Percentiles rank a stretch among this genome's conserved stretches.
These are phyloP conservation scores for Flabesymbios commensalis DNA, from an alignment of 2,888 invertebrate species.

Conservation along the genomic window DNA sequence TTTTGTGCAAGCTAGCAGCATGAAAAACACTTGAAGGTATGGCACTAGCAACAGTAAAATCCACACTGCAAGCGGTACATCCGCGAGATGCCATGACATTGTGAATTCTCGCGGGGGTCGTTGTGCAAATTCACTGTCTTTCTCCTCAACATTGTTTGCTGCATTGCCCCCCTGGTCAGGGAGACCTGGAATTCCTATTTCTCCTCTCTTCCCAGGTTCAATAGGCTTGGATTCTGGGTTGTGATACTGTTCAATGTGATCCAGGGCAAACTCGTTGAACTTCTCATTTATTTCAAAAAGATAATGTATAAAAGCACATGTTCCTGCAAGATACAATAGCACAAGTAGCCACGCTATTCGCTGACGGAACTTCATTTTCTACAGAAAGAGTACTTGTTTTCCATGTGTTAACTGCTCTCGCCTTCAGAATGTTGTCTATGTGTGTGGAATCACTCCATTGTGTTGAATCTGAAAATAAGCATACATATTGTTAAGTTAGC, in stretches of 20 bases:
- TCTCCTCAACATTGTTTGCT: background rate
- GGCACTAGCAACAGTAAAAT: conserved; percentile 44
- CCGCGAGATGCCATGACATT: conserved; percentile 41
- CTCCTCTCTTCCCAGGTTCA: conserved; percentile 4
- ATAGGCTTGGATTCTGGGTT: too few relatives aligned
- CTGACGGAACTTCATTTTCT: conserved; percentile 56
- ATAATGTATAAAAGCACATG: conserved; percentile 51
- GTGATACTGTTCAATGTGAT: conserved; percentile 48
- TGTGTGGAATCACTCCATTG: too few relatives aligned
- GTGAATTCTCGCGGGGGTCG: background rate
- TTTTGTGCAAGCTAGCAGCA: conserved; percentile 53
- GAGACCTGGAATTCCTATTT: background rate
- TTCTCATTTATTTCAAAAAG: conserved; percentile 54
- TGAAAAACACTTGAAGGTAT: conserved; percentile 50
- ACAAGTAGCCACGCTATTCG: conserved; percentile 53
- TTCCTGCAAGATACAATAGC: conserved; percentile 41
- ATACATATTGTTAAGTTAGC: too few relatives aligned
- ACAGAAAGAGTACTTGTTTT: too few relatives aligned
- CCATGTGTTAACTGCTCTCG: too few relatives aligned
- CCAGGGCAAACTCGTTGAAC: conserved; percentile 50
- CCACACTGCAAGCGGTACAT: conserved; percentile 49
- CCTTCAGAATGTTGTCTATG: too few relatives aligned
- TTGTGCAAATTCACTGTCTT: background rate
- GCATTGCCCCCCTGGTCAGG: background rate
- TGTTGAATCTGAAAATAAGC: too few relatives aligned